Evolutionary conservation across 2,888 invertebrate genomes (phyloP).

Genomic region (Slavum lentiscoides): DNA sequence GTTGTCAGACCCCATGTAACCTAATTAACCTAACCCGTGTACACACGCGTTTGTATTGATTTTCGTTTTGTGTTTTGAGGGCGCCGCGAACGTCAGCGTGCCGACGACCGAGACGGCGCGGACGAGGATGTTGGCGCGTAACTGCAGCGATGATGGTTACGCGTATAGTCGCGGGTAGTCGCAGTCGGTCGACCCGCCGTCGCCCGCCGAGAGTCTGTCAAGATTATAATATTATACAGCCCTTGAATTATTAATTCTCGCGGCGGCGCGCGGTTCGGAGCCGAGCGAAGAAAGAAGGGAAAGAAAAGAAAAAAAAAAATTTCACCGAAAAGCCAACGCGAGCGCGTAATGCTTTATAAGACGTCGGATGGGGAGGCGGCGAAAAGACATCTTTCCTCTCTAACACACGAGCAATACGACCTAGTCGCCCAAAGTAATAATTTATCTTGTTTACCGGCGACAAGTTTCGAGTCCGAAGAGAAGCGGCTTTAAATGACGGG

Average conservation of each 20-base stretch:
- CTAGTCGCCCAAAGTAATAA: conserved; percentile 19
- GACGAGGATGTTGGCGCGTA: too few relatives aligned
- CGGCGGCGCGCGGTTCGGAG: neutral
- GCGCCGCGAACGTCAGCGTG: too few relatives aligned
- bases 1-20: too few relatives aligned
- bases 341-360: too few relatives aligned
- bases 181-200: too few relatives aligned
- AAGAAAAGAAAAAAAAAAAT: neutral
- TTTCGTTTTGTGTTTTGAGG: neutral
- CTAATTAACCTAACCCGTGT: too few relatives aligned
- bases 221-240: conserved; percentile 22
- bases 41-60: neutral
- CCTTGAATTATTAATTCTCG: conserved; percentile 41
- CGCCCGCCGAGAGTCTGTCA: conserved; percentile 18
- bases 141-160: too few relatives aligned
- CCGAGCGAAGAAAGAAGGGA: neutral
- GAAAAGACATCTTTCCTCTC: neutral
- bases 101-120: too few relatives aligned
- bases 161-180: too few relatives aligned
- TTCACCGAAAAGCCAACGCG: conserved; percentile 15
- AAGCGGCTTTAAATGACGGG: conserved; percentile 45
- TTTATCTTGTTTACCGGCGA: conserved; percentile 54
- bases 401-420: neutral
- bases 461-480: conserved; percentile 45
- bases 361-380: neutral